Evolutionary conservation across 1,140 invertebrate genomes (phyloP).

Genomic region (Brachionus rubens): DNA sequence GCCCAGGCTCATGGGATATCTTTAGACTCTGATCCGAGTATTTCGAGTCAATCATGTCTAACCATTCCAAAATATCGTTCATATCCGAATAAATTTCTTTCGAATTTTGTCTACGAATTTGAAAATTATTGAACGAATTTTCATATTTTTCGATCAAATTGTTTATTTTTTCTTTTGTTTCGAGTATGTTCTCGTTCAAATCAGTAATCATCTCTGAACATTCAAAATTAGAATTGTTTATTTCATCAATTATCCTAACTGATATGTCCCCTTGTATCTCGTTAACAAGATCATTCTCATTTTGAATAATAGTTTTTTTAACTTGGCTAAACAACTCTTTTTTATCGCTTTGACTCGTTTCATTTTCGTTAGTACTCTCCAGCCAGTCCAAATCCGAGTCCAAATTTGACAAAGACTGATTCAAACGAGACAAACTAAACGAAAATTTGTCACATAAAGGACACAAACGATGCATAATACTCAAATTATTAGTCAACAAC

Average conservation of each 20-base stretch:
- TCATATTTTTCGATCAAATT: background rate
- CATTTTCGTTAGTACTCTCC: background rate
- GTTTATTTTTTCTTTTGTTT: background rate
- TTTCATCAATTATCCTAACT: background rate
- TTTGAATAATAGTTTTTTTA: background rate
- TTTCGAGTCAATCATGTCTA: conserved; percentile 23
- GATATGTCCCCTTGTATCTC: background rate
- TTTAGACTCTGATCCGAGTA: background rate
- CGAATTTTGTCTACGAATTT: background rate
- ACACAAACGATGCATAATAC: conserved; percentile 17
- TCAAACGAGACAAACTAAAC: background rate
- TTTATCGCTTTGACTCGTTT: background rate
- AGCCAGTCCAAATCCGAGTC: conserved; percentile 6
- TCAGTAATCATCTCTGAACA: background rate
- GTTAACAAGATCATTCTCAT: background rate
- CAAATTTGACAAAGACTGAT: conserved; percentile 4
- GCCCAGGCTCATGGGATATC: background rate
- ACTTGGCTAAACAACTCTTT: background rate
- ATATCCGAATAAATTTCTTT: background rate
- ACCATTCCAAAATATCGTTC: conserved; percentile 23
- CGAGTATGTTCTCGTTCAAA: background rate
- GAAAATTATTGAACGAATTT: background rate
- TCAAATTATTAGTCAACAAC: background rate
- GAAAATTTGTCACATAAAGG: conserved; percentile 17
- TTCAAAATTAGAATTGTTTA: background rate